Evolutionary conservation across 2,888 invertebrate genomes (phyloP).

Genomic region (Chymomyza procnemis): DNA sequence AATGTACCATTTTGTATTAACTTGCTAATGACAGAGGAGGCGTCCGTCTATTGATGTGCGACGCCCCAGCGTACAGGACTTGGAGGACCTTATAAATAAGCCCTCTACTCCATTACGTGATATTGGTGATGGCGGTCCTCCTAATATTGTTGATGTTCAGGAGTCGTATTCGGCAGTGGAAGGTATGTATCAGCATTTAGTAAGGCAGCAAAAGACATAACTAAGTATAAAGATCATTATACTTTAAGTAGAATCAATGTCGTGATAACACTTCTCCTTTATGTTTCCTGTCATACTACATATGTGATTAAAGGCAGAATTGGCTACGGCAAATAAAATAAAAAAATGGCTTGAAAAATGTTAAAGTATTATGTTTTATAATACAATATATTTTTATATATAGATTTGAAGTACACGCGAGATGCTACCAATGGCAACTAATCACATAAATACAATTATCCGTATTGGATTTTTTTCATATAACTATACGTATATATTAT

Average conservation of each 20-base stretch:
- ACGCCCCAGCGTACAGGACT: constrained; percentile 92
- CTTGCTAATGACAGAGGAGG: constrained; percentile 81
- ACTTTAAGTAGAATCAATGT: background rate
- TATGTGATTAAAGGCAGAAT: background rate
- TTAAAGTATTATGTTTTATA: too few relatives aligned
- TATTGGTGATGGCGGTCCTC: constrained; percentile 89
- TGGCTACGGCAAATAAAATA: background rate
- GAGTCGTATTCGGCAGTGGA: constrained; percentile 97
- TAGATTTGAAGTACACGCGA: too few relatives aligned
- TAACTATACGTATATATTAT: too few relatives aligned
- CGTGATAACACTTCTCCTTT: background rate
- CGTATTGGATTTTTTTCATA: too few relatives aligned
- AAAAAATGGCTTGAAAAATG: too few relatives aligned
- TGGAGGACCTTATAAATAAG: constrained; percentile 93
- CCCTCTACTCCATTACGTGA: constrained; percentile 92
- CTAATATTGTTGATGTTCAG: constrained; percentile 93
- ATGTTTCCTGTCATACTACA: background rate
- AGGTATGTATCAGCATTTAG: constrained; percentile 81
- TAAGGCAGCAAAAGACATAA: background rate
- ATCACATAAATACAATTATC: too few relatives aligned
- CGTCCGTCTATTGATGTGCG: constrained; percentile 94
- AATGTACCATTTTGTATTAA: constrained; percentile 16
- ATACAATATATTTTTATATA: too few relatives aligned
- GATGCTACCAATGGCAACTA: too few relatives aligned
- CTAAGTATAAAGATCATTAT: too few relatives aligned